Percentiles rank a stretch among this genome's conserved stretches.
Evolutionary conservation across 1,140 invertebrate genomes (phyloP).

Genomic region (Aleiodes sp.): DNA sequence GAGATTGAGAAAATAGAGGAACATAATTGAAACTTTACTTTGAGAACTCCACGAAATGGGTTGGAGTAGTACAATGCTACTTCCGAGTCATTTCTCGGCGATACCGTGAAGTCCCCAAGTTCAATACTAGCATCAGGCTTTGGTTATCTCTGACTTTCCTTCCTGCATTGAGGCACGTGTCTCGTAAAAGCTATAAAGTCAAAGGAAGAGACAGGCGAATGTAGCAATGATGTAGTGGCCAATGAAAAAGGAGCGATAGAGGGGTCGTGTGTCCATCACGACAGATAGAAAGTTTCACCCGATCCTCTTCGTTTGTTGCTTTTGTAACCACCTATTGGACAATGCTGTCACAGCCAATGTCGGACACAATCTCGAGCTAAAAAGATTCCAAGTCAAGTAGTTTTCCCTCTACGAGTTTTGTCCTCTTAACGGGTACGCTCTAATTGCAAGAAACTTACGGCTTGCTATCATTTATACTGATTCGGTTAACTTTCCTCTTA

Average conservation of each 20-base stretch:
- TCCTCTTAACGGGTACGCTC: constrained; percentile 19
- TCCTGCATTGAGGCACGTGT: constrained; percentile 56
- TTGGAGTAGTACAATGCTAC: no score
- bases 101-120: no score
- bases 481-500: constrained; percentile 26
- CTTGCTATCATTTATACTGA: constrained; percentile 15
- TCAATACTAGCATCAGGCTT: no score
- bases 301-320: constrained; percentile 14
- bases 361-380: constrained; percentile 27
- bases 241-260: constrained; percentile 22
- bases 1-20: no score
- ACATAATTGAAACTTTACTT: no score
- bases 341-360: constrained; percentile 48
- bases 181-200: constrained; percentile 26
- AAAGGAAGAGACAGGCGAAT: constrained; percentile 37
- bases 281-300: constrained; percentile 55
- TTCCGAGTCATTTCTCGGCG: no score
- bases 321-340: constrained; percentile 22
- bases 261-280: constrained; percentile 48
- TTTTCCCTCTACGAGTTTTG: constrained; percentile 4
- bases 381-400: not conserved
- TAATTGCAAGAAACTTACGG: constrained; percentile 30
- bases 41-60: no score
- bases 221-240: not conserved
- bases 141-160: constrained; percentile 47